phyloP scores from a whole-genome alignment of 2,888 invertebrate species.

The Macroteleia sp. region DNA sequence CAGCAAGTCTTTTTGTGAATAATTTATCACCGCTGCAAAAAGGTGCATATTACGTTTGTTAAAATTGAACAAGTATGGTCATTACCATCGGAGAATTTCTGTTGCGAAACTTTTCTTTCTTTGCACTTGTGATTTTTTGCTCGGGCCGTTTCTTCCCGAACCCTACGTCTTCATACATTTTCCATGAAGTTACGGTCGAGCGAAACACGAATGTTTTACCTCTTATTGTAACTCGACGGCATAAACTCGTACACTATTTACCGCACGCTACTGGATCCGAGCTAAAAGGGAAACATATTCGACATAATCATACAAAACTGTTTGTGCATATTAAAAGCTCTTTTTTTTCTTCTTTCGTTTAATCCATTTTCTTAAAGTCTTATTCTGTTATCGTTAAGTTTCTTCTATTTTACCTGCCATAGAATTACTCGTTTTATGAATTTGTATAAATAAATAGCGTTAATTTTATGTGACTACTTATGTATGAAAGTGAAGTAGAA shows the following conservation, averaged over 20 bases:
- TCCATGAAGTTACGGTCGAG: constrained; percentile 71
- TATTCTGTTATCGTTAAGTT: constrained; percentile 23
- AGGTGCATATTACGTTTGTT: constrained; percentile 17
- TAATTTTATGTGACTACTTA: no score
- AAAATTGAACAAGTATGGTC: constrained; percentile 27
- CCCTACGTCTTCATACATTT: constrained; percentile 76
- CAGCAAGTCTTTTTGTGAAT: constrained; percentile 21
- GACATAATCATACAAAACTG: constrained; percentile 53
- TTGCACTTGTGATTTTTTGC: constrained; percentile 41
- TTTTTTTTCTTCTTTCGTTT: constrained; percentile 11
- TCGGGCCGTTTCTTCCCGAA: constrained; percentile 34
- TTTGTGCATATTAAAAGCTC: constrained; percentile 53
- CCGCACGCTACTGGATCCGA: constrained; percentile 46
- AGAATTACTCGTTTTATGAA: no score
- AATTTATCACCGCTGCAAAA: not conserved
- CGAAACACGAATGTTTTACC: constrained; percentile 58
- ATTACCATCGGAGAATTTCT: constrained; percentile 44
- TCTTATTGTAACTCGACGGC: constrained; percentile 57
- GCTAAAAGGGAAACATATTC: constrained; percentile 34
- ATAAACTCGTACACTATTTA: constrained; percentile 58
- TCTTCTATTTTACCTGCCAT: not conserved
- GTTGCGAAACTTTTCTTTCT: constrained; percentile 47
- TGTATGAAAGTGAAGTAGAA: no score
- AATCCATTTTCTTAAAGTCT: constrained; percentile 13
- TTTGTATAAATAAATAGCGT: no score